Base-by-base conservation (phyloP, 2,888 invertebrate species). In the Dryomyza anilis region DNA sequence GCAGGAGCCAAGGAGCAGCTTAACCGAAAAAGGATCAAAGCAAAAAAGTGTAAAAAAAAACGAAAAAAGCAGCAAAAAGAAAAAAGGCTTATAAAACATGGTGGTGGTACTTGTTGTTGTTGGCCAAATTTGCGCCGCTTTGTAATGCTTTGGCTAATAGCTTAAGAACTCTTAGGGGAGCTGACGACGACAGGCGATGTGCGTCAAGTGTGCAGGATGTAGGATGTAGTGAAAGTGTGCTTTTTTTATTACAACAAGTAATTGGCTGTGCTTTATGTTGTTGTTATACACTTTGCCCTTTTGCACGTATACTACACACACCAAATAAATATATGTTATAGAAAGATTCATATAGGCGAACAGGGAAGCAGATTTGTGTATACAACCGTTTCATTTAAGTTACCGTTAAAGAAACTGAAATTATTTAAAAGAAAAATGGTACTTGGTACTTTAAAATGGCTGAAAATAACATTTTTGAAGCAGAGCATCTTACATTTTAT, bases 221-320 rank as follows among this genome's bases (percentile, higher is more conserved):
- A n/a, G n/a, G n/a, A n/a, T n/a, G n/a, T n/a, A n/a, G n/a, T n/a
- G n/a, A n/a, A n/a, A n/a, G n/a, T n/a, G n/a, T n/a, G n/a, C n/a
- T n/a, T 36, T 55, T 55, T 55, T 55, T 55, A 55, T 55, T 55
- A 23, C 55, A 14, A 36, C 36, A 55, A 7, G 36, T 55, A 55
- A 55, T 55, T 55, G 55, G 36, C 55, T 36, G 25, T 16, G 16
- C 16, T 53, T 53, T n/a, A 16, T 33, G 23, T 6, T 21, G 21
- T 21, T 21, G 29, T 27, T 25, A 12, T 7, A 3, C 4, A 12
- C 25, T 64, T 50, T 52, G 53, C 61, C 48, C 39, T 61, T 45
- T n/a, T n/a, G n/a, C n/a, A n/a, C n/a, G n/a, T n/a, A n/a, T n/a
- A n/a, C n/a, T n/a, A 64, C 60, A 55, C 30, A 16, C 21, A 45